These are phyloP conservation scores for Drosophila micromelanica DNA, from an alignment of 1,140 invertebrate genomes.

Conservation along the genomic window DNA sequence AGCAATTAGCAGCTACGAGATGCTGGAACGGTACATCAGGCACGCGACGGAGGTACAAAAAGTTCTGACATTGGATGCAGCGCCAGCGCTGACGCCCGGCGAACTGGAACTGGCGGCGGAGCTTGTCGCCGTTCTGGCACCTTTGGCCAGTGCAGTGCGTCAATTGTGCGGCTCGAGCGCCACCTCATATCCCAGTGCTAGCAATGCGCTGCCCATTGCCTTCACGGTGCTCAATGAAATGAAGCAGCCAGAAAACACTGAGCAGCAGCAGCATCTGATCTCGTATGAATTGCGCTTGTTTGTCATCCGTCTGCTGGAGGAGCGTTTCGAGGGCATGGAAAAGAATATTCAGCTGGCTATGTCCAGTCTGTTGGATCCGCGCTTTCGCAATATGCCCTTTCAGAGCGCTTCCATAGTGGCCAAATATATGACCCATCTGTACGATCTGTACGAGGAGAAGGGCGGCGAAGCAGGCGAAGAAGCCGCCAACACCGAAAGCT, in stretches of 20 bases:
- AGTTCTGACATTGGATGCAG: slow-evolving; percentile 10
- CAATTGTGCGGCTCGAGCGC: slow-evolving; percentile 24
- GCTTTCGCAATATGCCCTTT: slow-evolving; percentile 54
- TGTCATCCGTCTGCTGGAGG: slow-evolving; percentile 33
- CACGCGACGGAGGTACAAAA: slow-evolving; percentile 4
- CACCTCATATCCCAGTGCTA: slow-evolving; percentile 27
- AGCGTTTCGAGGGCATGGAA: slow-evolving; percentile 38
- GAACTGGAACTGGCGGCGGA: slow-evolving; percentile 34
- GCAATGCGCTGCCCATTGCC: slow-evolving; percentile 39
- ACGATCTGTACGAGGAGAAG: slow-evolving; percentile 12
- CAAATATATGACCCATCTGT: slow-evolving; percentile 51
- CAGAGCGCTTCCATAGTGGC: slow-evolving; percentile 28
- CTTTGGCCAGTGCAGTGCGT: slow-evolving; percentile 34
- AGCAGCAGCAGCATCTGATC: slow-evolving; percentile 28
- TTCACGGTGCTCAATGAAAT: slow-evolving; percentile 50
- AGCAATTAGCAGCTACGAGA: slow-evolving; percentile 30
- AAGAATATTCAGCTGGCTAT: slow-evolving; percentile 39
- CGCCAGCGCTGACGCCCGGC: not conserved
- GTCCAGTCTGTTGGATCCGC: slow-evolving; percentile 45
- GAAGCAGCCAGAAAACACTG: slow-evolving; percentile 23
- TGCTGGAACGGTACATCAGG: slow-evolving; percentile 33
- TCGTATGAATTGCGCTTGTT: slow-evolving; percentile 45
- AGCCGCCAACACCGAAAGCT: not conserved
- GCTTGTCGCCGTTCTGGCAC: slow-evolving; percentile 28
- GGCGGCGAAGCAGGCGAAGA: slow-evolving; percentile 14